Evolutionary conservation across 2,888 invertebrate genomes (phyloP).

Genomic region (Lissonota sp.): DNA sequence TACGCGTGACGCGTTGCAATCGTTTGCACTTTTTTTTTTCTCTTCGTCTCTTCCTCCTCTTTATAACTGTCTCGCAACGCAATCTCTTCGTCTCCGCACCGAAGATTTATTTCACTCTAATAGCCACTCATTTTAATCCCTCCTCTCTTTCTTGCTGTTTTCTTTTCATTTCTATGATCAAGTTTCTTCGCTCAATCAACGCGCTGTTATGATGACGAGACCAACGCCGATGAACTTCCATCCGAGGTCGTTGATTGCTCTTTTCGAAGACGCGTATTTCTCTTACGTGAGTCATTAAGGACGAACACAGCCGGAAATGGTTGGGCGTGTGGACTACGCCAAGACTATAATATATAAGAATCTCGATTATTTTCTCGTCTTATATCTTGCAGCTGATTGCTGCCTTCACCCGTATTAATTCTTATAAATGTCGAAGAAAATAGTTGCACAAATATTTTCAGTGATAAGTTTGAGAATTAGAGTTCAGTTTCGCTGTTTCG

Average conservation of each 20-base stretch:
- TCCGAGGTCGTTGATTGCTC: slow-evolving; percentile 67
- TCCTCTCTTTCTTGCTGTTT: slow-evolving; percentile 1
- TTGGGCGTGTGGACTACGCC: slow-evolving; percentile 55
- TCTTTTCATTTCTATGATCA: slow-evolving; percentile 10
- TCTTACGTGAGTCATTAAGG: background rate
- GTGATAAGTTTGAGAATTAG: too few relatives aligned
- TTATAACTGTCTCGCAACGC: background rate
- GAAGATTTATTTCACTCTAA: slow-evolving; percentile 45
- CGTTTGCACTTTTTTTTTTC: background rate
- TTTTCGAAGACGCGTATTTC: slow-evolving; percentile 34
- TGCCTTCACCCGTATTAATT: too few relatives aligned
- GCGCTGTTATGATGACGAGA: slow-evolving; percentile 62
- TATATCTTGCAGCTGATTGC: too few relatives aligned
- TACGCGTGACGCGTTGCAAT: slow-evolving; percentile 62
- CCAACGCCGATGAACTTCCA: slow-evolving; percentile 69
- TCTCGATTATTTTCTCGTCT: slow-evolving; percentile 22
- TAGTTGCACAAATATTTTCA: too few relatives aligned
- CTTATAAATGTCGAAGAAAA: too few relatives aligned
- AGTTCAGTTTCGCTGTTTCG: too few relatives aligned
- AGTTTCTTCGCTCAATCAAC: slow-evolving; percentile 57
- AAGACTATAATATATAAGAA: too few relatives aligned
- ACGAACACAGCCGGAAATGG: slow-evolving; percentile 44
- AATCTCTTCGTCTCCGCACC: slow-evolving; percentile 7
- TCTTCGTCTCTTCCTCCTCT: slow-evolving; percentile 14
- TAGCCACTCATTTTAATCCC: slow-evolving; percentile 32